A percentile compares a stretch with the other conserved stretches of the same genome.
phyloP scores from a whole-genome alignment of 2,888 invertebrate genomes.

The Laothoe populi region DNA sequence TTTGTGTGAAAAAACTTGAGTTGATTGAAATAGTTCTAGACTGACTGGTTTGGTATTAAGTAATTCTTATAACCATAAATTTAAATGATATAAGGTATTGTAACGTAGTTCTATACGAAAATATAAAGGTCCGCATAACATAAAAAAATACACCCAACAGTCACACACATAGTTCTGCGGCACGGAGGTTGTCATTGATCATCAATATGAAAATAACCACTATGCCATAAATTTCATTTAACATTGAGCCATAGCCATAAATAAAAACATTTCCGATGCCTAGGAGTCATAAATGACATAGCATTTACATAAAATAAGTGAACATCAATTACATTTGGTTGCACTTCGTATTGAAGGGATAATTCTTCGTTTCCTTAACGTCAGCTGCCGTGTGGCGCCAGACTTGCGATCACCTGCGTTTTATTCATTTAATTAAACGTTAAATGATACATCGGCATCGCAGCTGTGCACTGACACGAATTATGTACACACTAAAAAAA shows the following conservation, averaged over 20 bases:
- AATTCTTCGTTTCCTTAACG: constrained; percentile 26
- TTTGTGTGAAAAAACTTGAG: constrained; percentile 58
- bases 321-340: background rate
- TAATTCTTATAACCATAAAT: no score
- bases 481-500: background rate
- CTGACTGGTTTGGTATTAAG: no score
- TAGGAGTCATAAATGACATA: background rate
- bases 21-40: background rate
- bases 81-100: no score
- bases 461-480: constrained; percentile 9
- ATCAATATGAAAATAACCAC: no score
- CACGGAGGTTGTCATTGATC: no score
- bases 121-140: no score
- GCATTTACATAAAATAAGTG: background rate
- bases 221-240: background rate
- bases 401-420: constrained; percentile 29
- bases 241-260: background rate
- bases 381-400: constrained; percentile 35
- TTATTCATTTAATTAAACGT: constrained; percentile 27
- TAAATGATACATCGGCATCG: constrained; percentile 17
- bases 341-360: background rate
- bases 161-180: no score
- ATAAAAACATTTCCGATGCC: background rate
- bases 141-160: no score
- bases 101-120: no score